Conservation (phyloP, 2,797 vertebrate genomes). For the Oryzias sinensis region DNA sequence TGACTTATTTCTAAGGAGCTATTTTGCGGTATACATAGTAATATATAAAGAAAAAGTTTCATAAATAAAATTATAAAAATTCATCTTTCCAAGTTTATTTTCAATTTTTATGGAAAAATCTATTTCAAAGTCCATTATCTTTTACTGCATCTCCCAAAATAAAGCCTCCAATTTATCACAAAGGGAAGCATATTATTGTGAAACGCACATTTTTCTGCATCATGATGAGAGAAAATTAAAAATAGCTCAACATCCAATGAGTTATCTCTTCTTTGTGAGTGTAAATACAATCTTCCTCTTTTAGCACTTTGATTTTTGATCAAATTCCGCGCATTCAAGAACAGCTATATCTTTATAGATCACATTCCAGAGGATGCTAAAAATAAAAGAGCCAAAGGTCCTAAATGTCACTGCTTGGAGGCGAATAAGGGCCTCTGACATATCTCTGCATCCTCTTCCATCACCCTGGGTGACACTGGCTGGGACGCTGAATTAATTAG, state of each 20-base stretch:
- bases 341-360: constrained; percentile 5
- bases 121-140: too few relatives aligned
- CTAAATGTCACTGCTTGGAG: constrained; percentile 44
- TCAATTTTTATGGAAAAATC: too few relatives aligned
- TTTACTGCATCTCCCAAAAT: too few relatives aligned
- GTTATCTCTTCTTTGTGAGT: background rate
- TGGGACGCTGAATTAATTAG: constrained; percentile 32
- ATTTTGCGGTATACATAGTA: too few relatives aligned
- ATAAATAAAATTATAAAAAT: too few relatives aligned
- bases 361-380: constrained; percentile 11
- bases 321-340: background rate
- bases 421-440: constrained; percentile 39
- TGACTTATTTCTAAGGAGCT: too few relatives aligned
- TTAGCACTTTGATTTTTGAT: background rate
- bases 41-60: too few relatives aligned
- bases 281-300: background rate
- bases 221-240: too few relatives aligned
- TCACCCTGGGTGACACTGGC: constrained; percentile 53
- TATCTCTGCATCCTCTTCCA: constrained; percentile 36
- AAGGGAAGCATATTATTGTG: too few relatives aligned
- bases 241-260: background rate
- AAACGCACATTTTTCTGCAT: too few relatives aligned
- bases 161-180: too few relatives aligned
- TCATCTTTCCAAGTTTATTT: too few relatives aligned
- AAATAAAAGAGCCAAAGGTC: constrained; percentile 29